Conservation (phyloP, 64 coral and sea anemone species). For the Montipora capricornis region DNA sequence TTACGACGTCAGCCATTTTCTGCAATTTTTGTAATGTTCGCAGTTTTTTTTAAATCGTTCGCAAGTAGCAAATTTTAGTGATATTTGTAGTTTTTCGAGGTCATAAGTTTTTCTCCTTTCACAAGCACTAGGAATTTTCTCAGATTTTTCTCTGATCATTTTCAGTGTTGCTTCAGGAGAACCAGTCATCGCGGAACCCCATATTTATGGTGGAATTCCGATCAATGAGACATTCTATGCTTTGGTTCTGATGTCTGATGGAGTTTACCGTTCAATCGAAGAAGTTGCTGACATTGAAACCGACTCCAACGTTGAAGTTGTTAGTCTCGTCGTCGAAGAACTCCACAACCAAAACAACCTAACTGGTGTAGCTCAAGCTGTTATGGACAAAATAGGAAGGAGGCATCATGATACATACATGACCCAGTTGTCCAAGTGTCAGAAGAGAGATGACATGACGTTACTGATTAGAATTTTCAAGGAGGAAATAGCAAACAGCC, state of each 20-base stretch:
- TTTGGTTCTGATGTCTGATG: conserved; percentile 96
- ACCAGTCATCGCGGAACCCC: conserved; percentile 95
- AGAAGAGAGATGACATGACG: conserved; percentile 99
- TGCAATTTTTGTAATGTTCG: too few species aligned
- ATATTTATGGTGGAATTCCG: conserved; percentile 82
- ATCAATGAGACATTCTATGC: conserved; percentile 89
- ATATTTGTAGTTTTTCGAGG: too few species aligned
- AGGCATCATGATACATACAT: conserved; percentile 93
- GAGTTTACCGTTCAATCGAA: conserved; percentile 88
- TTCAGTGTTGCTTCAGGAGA: conserved; percentile 81
- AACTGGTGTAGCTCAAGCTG: conserved; percentile 90
- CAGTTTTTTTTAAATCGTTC: too few species aligned
- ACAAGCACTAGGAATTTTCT: too few species aligned
- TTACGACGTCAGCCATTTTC: too few species aligned
- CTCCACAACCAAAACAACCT: conserved; percentile 82
- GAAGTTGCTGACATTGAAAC: conserved; percentile 68
- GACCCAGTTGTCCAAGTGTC: conserved; percentile 83
- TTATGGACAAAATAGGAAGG: conserved; percentile 89
- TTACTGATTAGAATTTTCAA: conserved; percentile 85
- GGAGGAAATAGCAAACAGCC: conserved; percentile 69
- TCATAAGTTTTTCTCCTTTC: too few species aligned
- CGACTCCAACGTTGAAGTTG: conserved; percentile 85
- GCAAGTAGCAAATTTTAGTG: too few species aligned
- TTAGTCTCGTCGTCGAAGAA: conserved; percentile 84
- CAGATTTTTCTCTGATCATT: not conserved